Base-by-base conservation (phyloP, 1,140 invertebrate species). In the Olivierus martensii region DNA sequence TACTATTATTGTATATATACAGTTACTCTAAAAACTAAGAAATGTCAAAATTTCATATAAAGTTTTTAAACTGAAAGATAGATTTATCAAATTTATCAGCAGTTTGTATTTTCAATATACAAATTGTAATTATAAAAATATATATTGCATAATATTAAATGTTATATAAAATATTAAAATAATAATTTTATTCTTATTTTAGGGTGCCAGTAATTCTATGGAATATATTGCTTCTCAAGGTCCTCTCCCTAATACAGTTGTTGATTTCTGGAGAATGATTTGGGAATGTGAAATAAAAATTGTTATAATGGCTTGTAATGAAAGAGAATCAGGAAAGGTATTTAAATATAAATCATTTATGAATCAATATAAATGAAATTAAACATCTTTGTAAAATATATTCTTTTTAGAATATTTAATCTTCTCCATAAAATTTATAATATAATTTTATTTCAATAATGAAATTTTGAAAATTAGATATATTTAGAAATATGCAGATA, bases 211-310 rank as follows among this genome's bases (percentile, higher is more conserved):
- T 57, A 71, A 71, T 7, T 70, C 69, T 10, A 59, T 62, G 15
- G 71, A 71, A 3, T 74, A 74, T 52, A 74, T 74, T 51, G 73
- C 73, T 41, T 69, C 73, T 38, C 75, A 83, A 70, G 81, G 80
- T 28, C 80, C 80, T 34, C 65, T 81, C 51, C 74, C 76, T 7
- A 68, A 74, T 57, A 82, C 79, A 14, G 69, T 80, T 48, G 73
- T 73, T 59, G 79, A 82, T 61, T 82, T 82, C 65, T 81, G 80
- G 80, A 63, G 77, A 53, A 81, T 81, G 77, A 71, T 82, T 19
- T 77, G 79, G 63, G 76, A 81, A 61, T 76, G 77, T 61, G 74
- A 79, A 59, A 74, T 78, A 28, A 70, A 77, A 55, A 76, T 78
- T 21, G 74, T 82, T 59, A 75, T 83, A 18, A 82, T 82, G 80